Evolutionary conservation across 2,797 vertebrate species (phyloP), one percentile per base, ranked within the genome.

Genomic region (Neosilurus hyrtlii): DNA sequence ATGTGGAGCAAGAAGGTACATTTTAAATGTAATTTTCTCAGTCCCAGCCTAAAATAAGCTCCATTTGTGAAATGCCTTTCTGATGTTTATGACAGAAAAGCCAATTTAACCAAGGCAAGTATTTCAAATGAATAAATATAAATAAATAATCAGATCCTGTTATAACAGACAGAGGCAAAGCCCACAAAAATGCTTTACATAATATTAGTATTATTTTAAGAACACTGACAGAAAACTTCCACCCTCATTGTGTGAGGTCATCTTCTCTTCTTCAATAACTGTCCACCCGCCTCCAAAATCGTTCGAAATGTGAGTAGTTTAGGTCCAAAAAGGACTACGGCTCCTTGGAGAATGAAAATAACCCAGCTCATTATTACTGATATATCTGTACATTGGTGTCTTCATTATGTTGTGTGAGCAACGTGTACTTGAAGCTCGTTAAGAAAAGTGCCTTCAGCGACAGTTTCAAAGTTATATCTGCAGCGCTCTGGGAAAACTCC

Each of bases 91-190:
- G 59, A 54, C 49, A 63, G n/a, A 30, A 22, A 22, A 2, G 24
- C 59, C 37, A 73, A 52, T 72, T 72, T 72, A 52, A 16, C 49
- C 49, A 16, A 52, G 49, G 49, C 70, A 2, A 20, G 70, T 52
- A 9, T 72, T 72, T 52, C n/a, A 72, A 73, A 73, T 56, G 52
- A 73, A 74, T 12, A 57, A 30, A 74, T 57, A 74, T 22, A 35
- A 30, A 74, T 57, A 18, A 57, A 74, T 57, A 57, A 57, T 56
- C 26, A 57, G 56, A 54, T n/a, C n/a, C n/a, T 73, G 51, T 1
- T 54, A 73, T 73, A 54, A 73, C 15, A 18, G 15, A 8, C 14
- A 72, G 51, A 72, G 52, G 15, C 37, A 72, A 52, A 65, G 4
- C n/a, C 49, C 71, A 73, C 14, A 54, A n/a, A 73, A 24, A 54